These are phyloP conservation scores for Patella depressa DNA, from an alignment of 2,888 invertebrate species.

Conservation along the genomic window DNA sequence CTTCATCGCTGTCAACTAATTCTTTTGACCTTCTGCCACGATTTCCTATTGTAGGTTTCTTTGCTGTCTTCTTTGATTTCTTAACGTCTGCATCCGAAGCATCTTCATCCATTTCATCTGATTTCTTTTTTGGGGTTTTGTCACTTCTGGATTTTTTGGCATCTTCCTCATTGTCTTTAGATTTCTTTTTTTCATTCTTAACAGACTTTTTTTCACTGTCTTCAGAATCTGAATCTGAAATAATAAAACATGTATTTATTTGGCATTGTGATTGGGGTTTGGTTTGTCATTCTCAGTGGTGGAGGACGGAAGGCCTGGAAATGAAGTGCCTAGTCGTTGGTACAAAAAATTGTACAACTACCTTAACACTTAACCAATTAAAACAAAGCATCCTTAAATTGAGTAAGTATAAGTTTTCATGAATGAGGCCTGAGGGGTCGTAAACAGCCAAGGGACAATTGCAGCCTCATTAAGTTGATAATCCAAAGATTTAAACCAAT, in stretches of 20 bases:
- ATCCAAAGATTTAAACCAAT: too few relatives aligned
- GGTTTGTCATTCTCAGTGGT: too few relatives aligned
- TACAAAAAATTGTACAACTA: too few relatives aligned
- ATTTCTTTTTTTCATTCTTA: background rate
- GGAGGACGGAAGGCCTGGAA: too few relatives aligned
- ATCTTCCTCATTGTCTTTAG: background rate
- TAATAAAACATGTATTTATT: background rate
- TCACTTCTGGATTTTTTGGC: background rate
- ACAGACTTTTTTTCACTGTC: background rate
- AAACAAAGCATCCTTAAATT: too few relatives aligned
- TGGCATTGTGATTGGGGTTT: background rate
- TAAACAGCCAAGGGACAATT: too few relatives aligned
- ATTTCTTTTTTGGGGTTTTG: background rate
- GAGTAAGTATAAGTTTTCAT: too few relatives aligned
- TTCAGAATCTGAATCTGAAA: background rate
- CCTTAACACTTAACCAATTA: too few relatives aligned
- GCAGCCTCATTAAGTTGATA: too few relatives aligned
- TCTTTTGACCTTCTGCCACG: background rate
- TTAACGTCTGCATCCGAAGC: too few relatives aligned
- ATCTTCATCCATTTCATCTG: background rate
- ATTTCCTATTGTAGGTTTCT: background rate
- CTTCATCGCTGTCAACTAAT: background rate
- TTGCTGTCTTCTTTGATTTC: background rate
- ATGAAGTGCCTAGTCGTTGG: too few relatives aligned
- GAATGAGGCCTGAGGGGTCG: too few relatives aligned